phyloP scores from a whole-genome alignment of 2,113 vertebrate species.

The Speoplatyrhinus poulsoni region DNA sequence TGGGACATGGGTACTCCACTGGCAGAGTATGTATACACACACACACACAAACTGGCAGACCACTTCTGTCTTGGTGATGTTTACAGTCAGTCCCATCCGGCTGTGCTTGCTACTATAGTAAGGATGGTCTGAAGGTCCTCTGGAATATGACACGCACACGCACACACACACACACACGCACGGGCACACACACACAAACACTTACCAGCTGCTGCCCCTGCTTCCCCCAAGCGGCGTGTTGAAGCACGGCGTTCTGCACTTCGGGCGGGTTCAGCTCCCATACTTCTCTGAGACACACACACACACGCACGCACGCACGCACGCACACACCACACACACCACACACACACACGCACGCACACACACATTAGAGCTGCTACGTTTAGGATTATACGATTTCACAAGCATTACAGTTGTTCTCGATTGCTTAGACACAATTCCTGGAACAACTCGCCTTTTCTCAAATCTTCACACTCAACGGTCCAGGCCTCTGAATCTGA shows the following conservation, averaged over 20 bases:
- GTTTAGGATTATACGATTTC: not conserved
- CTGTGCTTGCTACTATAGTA: too few relatives aligned
- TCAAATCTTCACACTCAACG: too few relatives aligned
- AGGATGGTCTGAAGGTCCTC: too few relatives aligned
- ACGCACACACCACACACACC: slow-evolving; percentile 23
- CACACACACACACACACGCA: not conserved
- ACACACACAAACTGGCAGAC: too few relatives aligned
- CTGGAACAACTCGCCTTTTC: too few relatives aligned
- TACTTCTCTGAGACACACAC: slow-evolving; percentile 85
- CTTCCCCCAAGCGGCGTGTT: slow-evolving; percentile 91
- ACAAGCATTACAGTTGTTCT: too few relatives aligned
- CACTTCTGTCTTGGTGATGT: too few relatives aligned
- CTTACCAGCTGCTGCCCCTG: slow-evolving; percentile 93
- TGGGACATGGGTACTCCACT: too few relatives aligned
- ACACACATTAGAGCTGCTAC: not conserved
- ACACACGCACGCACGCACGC: not conserved
- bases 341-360: not conserved
- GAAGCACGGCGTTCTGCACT: slow-evolving; percentile 90
- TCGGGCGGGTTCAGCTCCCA: slow-evolving; percentile 96
- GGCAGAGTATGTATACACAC: too few relatives aligned
- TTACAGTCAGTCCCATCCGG: too few relatives aligned
- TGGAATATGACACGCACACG: too few relatives aligned
- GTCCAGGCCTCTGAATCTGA: too few relatives aligned
- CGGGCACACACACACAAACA: slow-evolving; percentile 2
- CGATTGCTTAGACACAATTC: not conserved